These are phyloP conservation scores for Atherix ibis DNA, from an alignment of 2,888 invertebrate genomes.

Conservation along the genomic window DNA sequence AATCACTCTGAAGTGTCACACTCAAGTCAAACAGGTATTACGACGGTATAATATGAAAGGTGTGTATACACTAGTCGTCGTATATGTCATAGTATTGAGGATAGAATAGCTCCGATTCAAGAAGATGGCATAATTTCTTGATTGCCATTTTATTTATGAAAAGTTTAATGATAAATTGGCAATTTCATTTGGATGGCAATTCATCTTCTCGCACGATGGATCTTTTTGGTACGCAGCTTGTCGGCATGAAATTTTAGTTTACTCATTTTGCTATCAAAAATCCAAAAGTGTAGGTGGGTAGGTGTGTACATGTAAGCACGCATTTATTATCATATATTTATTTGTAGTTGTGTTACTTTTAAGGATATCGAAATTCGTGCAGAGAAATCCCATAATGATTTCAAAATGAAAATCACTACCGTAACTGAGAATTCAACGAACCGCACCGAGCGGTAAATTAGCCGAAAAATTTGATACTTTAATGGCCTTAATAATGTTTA, in stretches of 20 bases:
- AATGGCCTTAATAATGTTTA: conserved; percentile 12
- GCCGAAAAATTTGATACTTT: conserved; percentile 13
- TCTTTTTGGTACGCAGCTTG: neutral
- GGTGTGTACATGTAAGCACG: neutral
- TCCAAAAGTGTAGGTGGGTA: neutral
- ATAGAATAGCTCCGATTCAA: neutral
- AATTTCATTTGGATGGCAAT: conserved; percentile 1
- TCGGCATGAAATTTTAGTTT: no score
- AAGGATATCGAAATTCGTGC: no score
- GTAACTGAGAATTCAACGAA: conserved; percentile 5
- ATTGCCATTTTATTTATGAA: conserved; percentile 4
- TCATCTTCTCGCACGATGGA: no score
- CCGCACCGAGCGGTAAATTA: conserved; percentile 10
- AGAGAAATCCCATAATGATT: no score
- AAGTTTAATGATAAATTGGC: conserved; percentile 3
- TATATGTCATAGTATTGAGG: neutral
- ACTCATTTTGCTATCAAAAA: neutral
- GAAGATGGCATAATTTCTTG: conserved; percentile 5
- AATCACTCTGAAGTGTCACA: conserved; percentile 3
- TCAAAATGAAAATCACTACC: conserved; percentile 7
- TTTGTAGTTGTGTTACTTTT: no score
- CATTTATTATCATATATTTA: no score
- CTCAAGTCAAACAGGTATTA: no score
- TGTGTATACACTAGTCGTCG: neutral
- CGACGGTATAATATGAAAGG: neutral